Conservation (phyloP, 2,797 vertebrate species). For the Neosilurus hyrtlii region DNA sequence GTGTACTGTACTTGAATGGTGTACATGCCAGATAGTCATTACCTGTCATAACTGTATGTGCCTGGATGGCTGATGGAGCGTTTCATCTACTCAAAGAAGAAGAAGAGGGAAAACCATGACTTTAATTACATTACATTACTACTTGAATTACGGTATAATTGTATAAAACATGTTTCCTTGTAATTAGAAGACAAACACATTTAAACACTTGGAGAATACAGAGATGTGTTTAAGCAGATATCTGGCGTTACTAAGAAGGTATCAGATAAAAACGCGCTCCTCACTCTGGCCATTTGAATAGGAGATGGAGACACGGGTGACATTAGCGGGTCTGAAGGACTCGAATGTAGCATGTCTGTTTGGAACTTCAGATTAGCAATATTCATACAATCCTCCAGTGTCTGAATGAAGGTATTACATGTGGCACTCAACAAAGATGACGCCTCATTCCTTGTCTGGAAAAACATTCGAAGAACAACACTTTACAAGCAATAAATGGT, state of each 20-base stretch:
- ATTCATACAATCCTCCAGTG: slow-evolving; percentile 94
- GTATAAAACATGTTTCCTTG: background rate
- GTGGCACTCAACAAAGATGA: slow-evolving; percentile 94
- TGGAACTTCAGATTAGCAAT: slow-evolving; percentile 92
- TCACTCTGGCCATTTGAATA: slow-evolving; percentile 79
- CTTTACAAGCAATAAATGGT: no score
- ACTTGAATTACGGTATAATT: background rate
- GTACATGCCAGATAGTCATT: slow-evolving; percentile 11
- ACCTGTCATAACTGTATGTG: slow-evolving; percentile 88
- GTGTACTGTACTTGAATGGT: background rate
- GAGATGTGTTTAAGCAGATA: background rate
- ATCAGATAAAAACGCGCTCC: background rate
- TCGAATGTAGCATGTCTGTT: slow-evolving; percentile 84
- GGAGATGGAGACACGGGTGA: slow-evolving; percentile 85
- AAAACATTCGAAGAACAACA: slow-evolving; percentile 56
- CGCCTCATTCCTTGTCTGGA: slow-evolving; percentile 85
- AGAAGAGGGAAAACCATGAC: slow-evolving; percentile 22
- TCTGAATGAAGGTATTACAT: slow-evolving; percentile 93
- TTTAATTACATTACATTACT: background rate
- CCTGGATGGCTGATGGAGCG: slow-evolving; percentile 91
- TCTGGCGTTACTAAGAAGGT: background rate
- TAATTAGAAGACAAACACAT: background rate
- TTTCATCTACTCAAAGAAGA: slow-evolving; percentile 79
- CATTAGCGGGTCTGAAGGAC: slow-evolving; percentile 76
- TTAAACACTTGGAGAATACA: background rate